Conservation (phyloP, 2,888 invertebrate genomes). For the Platycnemis pennipes region DNA sequence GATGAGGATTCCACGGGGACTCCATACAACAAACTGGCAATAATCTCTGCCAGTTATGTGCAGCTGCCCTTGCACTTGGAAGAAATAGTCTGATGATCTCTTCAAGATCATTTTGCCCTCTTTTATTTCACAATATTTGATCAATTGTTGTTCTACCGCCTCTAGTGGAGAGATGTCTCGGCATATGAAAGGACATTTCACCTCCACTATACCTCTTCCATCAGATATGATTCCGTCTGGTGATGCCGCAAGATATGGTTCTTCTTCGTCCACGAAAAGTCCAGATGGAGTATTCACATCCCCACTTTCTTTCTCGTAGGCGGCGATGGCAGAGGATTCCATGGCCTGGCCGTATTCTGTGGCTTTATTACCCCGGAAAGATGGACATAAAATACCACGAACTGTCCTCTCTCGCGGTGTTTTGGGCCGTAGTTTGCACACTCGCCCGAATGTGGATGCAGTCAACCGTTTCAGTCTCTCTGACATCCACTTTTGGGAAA, state of each 20-base stretch:
- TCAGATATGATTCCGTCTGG: no score
- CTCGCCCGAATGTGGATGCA: no score
- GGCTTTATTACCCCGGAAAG: no score
- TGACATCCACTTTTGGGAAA: no score
- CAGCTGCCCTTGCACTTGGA: not conserved
- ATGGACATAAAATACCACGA: no score
- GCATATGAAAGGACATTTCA: not conserved
- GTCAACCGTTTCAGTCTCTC: no score
- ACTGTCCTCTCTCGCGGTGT: no score
- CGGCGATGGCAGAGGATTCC: not conserved
- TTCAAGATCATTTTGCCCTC: no score
- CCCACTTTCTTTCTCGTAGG: not conserved
- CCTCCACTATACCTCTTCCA: not conserved
- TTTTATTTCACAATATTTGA: not conserved
- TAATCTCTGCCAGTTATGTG: not conserved
- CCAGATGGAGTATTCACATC: not conserved
- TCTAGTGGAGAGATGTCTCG: not conserved
- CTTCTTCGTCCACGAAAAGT: not conserved
- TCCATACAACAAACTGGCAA: not conserved
- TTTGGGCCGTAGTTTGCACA: no score
- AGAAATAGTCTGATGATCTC: not conserved
- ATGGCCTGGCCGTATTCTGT: no score
- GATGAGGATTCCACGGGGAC: not conserved
- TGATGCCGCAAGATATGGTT: not conserved
- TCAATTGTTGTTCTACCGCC: not conserved